Evolutionary conservation across 2,888 invertebrate genomes (phyloP).

Genomic region (Cremastobaeus sp.): DNA sequence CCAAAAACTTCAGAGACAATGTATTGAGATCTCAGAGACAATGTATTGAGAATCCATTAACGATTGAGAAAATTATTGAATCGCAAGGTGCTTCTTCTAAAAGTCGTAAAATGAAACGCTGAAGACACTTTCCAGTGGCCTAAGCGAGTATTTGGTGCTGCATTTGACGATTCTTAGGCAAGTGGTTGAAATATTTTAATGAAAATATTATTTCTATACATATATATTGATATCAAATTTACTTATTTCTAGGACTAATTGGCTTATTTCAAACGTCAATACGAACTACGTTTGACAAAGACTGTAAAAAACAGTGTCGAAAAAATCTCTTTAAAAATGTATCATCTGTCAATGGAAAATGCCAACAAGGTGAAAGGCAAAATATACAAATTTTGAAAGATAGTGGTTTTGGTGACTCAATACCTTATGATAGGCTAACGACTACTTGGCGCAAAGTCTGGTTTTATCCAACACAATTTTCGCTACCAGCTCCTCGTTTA

Average conservation of each 20-base stretch:
- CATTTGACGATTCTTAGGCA: slow-evolving; percentile 94
- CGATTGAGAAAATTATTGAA: slow-evolving; percentile 97
- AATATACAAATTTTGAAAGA: slow-evolving; percentile 92
- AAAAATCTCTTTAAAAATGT: slow-evolving; percentile 96
- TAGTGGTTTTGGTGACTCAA: slow-evolving; percentile 84
- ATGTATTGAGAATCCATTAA: too few relatives aligned
- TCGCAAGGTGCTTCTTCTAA: slow-evolving; percentile 93
- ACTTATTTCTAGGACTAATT: slow-evolving; percentile 82
- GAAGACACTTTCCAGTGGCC: slow-evolving; percentile 98
- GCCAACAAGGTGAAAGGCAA: slow-evolving; percentile 93
- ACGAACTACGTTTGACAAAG: slow-evolving; percentile 96
- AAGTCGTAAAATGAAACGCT: slow-evolving; percentile 99
- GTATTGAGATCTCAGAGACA: too few relatives aligned
- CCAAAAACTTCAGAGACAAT: slow-evolving; percentile 97
- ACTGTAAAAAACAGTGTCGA: slow-evolving; percentile 97
- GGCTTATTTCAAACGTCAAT: slow-evolving; percentile 94
- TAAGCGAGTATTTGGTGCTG: slow-evolving; percentile 93
- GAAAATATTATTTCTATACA: too few relatives aligned
- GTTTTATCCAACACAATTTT: slow-evolving; percentile 96
- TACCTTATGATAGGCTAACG: slow-evolving; percentile 82
- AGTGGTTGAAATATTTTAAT: too few relatives aligned
- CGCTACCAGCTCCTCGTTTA: slow-evolving; percentile 90
- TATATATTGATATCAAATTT: too few relatives aligned
- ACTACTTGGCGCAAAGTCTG: slow-evolving; percentile 92
- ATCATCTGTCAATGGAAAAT: slow-evolving; percentile 93